Conservation (phyloP, 2,113 vertebrate species). For the Urocitellus parryii region DNA sequence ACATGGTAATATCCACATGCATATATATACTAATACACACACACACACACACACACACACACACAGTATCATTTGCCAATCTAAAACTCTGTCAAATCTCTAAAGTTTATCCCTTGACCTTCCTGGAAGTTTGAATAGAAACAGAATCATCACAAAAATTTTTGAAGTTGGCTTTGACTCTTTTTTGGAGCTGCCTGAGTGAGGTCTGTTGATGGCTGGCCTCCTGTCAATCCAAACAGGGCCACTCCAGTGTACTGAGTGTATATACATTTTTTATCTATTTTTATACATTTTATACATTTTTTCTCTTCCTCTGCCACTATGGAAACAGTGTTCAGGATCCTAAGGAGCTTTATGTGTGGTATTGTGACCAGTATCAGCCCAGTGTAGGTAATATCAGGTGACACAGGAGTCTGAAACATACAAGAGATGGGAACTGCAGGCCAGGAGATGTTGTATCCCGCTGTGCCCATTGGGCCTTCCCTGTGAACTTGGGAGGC, state of each 20-base stretch:
- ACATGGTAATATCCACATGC: slow-evolving; percentile 59
- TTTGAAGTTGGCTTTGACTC: slow-evolving; percentile 51
- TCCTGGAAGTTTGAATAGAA: slow-evolving; percentile 74
- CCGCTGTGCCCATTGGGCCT: background rate
- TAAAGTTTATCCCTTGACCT: slow-evolving; percentile 70
- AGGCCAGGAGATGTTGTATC: background rate
- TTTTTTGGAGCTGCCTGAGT: slow-evolving; percentile 37
- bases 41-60: background rate
- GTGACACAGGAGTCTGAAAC: slow-evolving; percentile 76
- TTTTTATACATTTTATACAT: too few species aligned
- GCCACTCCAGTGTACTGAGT: fast-evolving
- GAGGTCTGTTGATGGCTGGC: slow-evolving; percentile 69
- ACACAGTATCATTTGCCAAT: slow-evolving; percentile 76
- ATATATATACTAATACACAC: background rate
- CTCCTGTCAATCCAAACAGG: slow-evolving; percentile 47
- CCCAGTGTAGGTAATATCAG: slow-evolving; percentile 77
- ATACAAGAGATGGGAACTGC: background rate
- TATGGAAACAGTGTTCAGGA: background rate
- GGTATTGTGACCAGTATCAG: slow-evolving; percentile 83
- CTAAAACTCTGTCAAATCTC: slow-evolving; percentile 63
- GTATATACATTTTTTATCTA: too few species aligned
- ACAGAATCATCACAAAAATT: slow-evolving; percentile 34
- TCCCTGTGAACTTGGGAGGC: background rate
- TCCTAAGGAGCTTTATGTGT: slow-evolving; percentile 73
- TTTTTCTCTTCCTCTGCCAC: too few species aligned